Evolutionary conservation across 2,113 vertebrate species (phyloP).

Genomic region (Micromys minutus): DNA sequence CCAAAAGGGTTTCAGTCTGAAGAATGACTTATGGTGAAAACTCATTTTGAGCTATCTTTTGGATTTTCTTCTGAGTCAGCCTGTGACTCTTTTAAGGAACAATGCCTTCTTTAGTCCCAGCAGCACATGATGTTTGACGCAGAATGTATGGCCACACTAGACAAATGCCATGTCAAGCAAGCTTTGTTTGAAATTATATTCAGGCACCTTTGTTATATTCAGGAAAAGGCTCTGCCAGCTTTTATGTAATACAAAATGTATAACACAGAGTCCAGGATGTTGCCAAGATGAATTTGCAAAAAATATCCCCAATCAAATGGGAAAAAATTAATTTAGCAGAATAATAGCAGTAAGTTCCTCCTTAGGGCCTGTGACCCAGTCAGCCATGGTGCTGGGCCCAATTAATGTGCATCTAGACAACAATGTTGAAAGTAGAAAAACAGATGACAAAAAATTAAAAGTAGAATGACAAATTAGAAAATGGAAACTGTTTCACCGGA

Average conservation of each 20-base stretch:
- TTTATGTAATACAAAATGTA: slow-evolving; percentile 32
- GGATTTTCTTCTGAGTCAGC: background rate
- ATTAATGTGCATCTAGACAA: background rate
- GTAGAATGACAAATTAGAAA: slow-evolving; percentile 42
- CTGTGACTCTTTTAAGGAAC: background rate
- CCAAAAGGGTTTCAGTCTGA: background rate
- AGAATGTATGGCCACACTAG: slow-evolving; percentile 17
- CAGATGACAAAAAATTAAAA: slow-evolving; percentile 40
- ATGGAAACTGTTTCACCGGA: background rate
- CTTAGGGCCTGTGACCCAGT: background rate
- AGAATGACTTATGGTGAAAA: slow-evolving; percentile 43
- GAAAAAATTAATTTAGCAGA: background rate
- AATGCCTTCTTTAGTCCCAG: slow-evolving; percentile 44
- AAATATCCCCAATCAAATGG: background rate
- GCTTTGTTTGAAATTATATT: slow-evolving; percentile 44
- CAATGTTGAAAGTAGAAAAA: slow-evolving; percentile 21
- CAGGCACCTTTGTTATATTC: background rate
- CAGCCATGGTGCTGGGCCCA: background rate
- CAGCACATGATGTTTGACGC: slow-evolving; percentile 33
- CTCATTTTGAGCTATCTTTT: slow-evolving; percentile 38
- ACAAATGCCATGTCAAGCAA: background rate
- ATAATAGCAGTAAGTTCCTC: background rate
- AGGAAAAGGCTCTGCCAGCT: background rate
- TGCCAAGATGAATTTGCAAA: slow-evolving; percentile 28
- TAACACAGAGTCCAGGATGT: background rate